These are phyloP conservation scores for Uropsilus gracilis DNA, from an alignment of 2,113 vertebrate species.

Conservation along the genomic window DNA sequence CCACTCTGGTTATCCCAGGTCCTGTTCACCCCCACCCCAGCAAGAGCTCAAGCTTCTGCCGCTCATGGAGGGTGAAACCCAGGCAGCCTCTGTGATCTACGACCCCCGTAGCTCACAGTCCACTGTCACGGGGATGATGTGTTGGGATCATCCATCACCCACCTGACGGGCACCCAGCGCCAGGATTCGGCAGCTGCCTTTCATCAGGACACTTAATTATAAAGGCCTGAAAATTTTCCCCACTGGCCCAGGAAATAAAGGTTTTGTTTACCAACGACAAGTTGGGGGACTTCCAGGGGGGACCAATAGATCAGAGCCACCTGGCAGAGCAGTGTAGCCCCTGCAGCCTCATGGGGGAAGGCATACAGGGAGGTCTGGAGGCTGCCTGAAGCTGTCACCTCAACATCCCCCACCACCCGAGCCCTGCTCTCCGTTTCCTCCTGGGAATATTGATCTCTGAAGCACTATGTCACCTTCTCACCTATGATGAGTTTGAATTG, in stretches of 20 bases:
- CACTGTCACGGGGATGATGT: constrained; percentile 6
- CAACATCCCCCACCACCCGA: rapidly evolving
- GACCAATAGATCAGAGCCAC: not conserved
- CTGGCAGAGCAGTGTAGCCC: not conserved
- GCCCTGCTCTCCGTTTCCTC: constrained; percentile 28
- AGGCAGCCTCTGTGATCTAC: not conserved
- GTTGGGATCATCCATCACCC: constrained; percentile 70
- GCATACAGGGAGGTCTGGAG: not conserved
- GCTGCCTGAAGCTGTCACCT: not conserved
- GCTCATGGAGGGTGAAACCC: rapidly evolving
- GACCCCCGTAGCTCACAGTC: constrained; percentile 56
- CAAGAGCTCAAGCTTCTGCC: not conserved
- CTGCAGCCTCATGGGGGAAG: not conserved
- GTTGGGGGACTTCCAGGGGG: constrained; percentile 33
- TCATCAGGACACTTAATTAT: constrained; percentile 71
- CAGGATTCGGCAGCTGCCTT: constrained; percentile 71
- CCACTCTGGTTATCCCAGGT: too few relatives aligned
- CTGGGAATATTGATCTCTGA: not conserved
- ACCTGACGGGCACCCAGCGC: not conserved
- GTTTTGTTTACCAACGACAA: not conserved
- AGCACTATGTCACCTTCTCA: not conserved
- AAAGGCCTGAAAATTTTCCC: constrained; percentile 69
- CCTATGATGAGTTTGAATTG: rapidly evolving
- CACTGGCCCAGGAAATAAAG: constrained; percentile 50
- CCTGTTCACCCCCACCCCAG: not conserved